Percentiles rank a stretch among this genome's conserved stretches.
phyloP scores from a whole-genome alignment of 2,888 invertebrate species.

The Coremacera marginata region DNA sequence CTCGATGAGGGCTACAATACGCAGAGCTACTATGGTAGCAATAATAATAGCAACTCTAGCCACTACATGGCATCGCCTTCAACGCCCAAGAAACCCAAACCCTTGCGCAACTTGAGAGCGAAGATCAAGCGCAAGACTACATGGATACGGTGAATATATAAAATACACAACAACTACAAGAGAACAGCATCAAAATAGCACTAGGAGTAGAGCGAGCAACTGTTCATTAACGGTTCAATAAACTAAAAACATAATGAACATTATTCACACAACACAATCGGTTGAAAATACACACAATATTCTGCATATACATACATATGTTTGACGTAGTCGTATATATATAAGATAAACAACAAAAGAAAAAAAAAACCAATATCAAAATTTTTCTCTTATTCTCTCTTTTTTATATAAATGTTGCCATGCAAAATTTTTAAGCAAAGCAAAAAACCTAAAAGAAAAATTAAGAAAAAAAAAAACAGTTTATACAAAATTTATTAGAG shows the following conservation, averaged over 20 bases:
- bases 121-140: conserved; percentile 67
- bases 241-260: conserved; percentile 5
- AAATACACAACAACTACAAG: conserved; percentile 2
- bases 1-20: conserved; percentile 60
- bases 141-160: conserved; percentile 65
- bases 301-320: conserved; percentile 2
- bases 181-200: not conserved
- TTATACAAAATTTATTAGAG: conserved; percentile 37
- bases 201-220: too few species aligned
- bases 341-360: conserved; percentile 6
- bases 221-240: not conserved
- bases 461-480: conserved; percentile 30
- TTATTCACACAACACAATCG: conserved; percentile 37
- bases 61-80: conserved; percentile 48
- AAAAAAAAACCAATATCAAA: conserved; percentile 11
- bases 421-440: conserved; percentile 22
- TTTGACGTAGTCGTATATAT: too few species aligned
- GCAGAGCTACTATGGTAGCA: conserved; percentile 52
- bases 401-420: conserved; percentile 30
- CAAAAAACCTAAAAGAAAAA: conserved; percentile 3
- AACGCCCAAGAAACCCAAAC: conserved; percentile 62
- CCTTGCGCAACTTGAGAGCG: conserved; percentile 63
- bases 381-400: conserved; percentile 15
- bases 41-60: conserved; percentile 32
- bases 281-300: conserved; percentile 14